These are phyloP conservation scores for Hippocampus guttulatus DNA, from an alignment of 2,113 vertebrate genomes.

Conservation along the genomic window DNA sequence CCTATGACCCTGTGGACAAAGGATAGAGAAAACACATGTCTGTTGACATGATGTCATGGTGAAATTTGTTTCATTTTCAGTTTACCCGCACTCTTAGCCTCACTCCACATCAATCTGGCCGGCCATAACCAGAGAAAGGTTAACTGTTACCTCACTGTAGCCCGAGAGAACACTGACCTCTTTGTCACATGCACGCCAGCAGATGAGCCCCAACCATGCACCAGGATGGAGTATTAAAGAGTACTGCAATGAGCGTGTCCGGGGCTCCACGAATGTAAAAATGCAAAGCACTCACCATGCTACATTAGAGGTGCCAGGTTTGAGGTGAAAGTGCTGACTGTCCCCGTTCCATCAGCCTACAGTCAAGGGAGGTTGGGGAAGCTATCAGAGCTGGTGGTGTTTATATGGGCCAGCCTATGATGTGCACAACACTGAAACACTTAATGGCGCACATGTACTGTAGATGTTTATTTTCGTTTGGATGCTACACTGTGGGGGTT, in stretches of 20 bases:
- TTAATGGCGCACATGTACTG: background rate
- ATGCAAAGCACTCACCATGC: conserved; percentile 13
- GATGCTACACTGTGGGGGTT: background rate
- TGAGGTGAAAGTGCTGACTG: conserved; percentile 23
- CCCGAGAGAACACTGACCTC: conserved; percentile 48
- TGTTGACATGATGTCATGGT: no score
- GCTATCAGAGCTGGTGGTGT: background rate
- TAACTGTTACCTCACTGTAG: conserved; percentile 44
- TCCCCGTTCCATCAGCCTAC: conserved; percentile 10
- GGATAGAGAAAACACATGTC: background rate
- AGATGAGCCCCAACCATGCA: conserved; percentile 36
- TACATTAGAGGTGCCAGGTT: conserved; percentile 28
- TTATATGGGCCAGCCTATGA: background rate
- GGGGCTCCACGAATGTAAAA: conserved; percentile 11
- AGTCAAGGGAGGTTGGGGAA: conserved; percentile 14
- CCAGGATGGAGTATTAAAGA: conserved; percentile 21
- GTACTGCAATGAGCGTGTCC: conserved; percentile 9
- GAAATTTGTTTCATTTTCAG: conserved; percentile 26
- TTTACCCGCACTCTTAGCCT: background rate
- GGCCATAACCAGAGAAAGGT: conserved; percentile 34
- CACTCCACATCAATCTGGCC: conserved; percentile 8
- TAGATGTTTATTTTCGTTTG: background rate
- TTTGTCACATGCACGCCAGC: conserved; percentile 38
- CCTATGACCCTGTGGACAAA: no score
- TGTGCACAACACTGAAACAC: background rate